These are phyloP conservation scores for Tolypeutes matacus DNA, from an alignment of 2,797 vertebrate species.

Conservation along the genomic window DNA sequence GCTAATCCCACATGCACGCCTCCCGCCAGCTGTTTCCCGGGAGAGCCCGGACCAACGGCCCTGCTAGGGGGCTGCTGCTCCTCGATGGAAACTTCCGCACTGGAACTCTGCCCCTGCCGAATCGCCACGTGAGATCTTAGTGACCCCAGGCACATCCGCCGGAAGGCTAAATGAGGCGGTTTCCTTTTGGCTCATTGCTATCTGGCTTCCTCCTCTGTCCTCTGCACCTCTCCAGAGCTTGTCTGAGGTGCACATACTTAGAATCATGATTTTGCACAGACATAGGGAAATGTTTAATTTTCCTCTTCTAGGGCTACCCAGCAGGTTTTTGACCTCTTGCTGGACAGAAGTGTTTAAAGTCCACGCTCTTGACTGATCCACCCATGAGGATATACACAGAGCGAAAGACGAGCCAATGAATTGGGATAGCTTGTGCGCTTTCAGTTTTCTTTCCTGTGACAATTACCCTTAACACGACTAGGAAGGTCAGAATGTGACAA, in stretches of 20 bases:
- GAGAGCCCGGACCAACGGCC: too few relatives aligned
- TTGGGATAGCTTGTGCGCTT: neutral
- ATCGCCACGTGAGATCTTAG: neutral
- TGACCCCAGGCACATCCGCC: neutral
- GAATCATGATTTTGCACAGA: neutral
- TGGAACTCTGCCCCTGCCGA: neutral
- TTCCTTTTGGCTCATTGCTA: neutral
- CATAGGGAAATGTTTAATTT: neutral
- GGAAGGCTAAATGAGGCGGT: neutral
- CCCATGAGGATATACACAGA: neutral
- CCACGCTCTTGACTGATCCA: neutral
- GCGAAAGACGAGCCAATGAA: neutral
- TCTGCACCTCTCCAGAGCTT: neutral
- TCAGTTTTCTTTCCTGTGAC: conserved; percentile 24
- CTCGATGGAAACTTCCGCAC: neutral
- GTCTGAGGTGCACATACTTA: neutral
- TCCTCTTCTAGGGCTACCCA: neutral
- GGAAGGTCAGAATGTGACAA: neutral
- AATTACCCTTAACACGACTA: neutral
- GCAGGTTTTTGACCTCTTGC: neutral
- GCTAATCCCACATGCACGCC: too few relatives aligned
- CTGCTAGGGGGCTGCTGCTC: neutral
- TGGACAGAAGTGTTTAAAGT: neutral
- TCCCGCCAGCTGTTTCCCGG: too few relatives aligned
- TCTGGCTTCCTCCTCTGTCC: neutral